Conservation (phyloP, 2,888 invertebrate species). For the Netelia melanura region DNA sequence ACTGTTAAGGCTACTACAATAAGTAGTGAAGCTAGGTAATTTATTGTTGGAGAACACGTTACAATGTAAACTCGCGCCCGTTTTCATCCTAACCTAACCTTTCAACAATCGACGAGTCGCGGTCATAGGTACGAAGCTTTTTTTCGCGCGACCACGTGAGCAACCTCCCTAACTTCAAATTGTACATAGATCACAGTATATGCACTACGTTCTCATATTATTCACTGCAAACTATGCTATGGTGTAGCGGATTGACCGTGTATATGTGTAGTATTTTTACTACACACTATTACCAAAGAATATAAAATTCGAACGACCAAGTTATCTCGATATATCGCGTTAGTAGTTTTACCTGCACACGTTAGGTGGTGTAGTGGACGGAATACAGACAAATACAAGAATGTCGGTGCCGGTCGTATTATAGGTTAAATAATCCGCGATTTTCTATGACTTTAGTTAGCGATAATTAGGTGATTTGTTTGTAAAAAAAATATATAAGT, state of each 20-base stretch:
- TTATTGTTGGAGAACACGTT: neutral
- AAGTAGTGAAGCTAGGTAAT: neutral
- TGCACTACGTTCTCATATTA: neutral
- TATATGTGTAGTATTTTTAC: neutral
- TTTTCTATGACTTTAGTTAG: slow-evolving; percentile 76
- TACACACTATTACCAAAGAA: neutral
- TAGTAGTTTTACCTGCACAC: slow-evolving; percentile 6
- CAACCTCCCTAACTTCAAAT: slow-evolving; percentile 42
- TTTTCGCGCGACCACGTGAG: slow-evolving; percentile 57
- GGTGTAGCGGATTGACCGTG: neutral
- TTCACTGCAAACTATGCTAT: neutral
- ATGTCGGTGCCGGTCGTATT: slow-evolving; percentile 81
- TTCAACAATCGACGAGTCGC: slow-evolving; percentile 12
- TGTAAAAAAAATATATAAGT: slow-evolving; percentile 3
- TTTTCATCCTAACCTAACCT: slow-evolving; percentile 45
- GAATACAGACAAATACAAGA: slow-evolving; percentile 78
- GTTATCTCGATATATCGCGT: neutral
- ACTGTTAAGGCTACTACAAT: neutral
- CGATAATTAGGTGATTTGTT: slow-evolving; percentile 62
- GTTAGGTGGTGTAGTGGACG: slow-evolving; percentile 40
- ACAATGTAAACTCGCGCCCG: slow-evolving; percentile 30
- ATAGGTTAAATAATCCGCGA: slow-evolving; percentile 80
- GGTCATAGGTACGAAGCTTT: neutral
- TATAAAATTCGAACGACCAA: neutral
- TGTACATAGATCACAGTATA: neutral